Conservation (phyloP, 2,888 invertebrate genomes). For the Lissocephala sabroskyi region DNA sequence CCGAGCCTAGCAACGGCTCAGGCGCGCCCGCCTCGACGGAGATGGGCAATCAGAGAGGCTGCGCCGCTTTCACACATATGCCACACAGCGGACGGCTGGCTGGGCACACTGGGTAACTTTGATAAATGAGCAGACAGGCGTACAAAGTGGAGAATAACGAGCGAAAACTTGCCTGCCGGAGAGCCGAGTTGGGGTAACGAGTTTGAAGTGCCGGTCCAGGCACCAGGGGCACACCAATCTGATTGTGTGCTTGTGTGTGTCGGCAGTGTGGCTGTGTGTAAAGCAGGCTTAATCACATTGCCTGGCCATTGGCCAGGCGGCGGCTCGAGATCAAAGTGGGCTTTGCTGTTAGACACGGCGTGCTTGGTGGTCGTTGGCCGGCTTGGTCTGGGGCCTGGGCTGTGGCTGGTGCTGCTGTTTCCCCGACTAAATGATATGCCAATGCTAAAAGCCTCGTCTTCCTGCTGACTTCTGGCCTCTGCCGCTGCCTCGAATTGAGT, state of each 20-base stretch:
- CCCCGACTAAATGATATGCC: constrained; percentile 53
- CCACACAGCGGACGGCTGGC: constrained; percentile 10
- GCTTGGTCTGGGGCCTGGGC: neutral
- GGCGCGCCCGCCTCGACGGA: constrained; percentile 12
- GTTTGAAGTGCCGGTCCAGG: constrained; percentile 2
- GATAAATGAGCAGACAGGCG: constrained; percentile 68
- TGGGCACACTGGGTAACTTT: constrained; percentile 42
- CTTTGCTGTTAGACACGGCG: constrained; percentile 56
- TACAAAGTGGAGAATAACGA: constrained; percentile 63
- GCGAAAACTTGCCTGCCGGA: constrained; percentile 39
- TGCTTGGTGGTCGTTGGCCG: constrained; percentile 50
- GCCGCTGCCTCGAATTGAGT: constrained; percentile 14
- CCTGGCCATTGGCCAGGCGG: constrained; percentile 66
- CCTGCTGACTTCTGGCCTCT: constrained; percentile 23
- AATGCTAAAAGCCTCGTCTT: constrained; percentile 22
- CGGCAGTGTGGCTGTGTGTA: constrained; percentile 24
- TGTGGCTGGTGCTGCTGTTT: neutral
- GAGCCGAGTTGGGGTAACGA: constrained; percentile 4
- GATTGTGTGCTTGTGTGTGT: neutral
- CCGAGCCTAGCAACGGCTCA: too few relatives aligned
- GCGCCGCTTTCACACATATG: constrained; percentile 13
- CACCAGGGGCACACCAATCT: neutral
- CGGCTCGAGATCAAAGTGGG: constrained; percentile 52
- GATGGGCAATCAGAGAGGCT: constrained; percentile 1
- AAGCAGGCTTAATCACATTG: constrained; percentile 68